Conservation (phyloP, 2,797 vertebrate species). For the Sebastiscus tertius region DNA sequence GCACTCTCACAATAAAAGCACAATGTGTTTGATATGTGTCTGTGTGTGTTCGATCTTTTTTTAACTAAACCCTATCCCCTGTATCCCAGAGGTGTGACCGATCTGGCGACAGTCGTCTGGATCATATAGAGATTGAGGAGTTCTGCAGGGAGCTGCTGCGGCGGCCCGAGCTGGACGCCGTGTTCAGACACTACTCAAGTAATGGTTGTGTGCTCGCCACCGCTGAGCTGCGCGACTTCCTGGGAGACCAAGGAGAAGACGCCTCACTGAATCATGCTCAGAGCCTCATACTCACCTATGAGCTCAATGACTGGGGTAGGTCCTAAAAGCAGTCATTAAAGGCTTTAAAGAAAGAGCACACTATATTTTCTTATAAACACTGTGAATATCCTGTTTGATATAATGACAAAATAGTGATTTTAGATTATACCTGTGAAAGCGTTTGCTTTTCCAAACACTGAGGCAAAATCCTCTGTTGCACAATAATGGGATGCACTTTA, state of each 20-base stretch:
- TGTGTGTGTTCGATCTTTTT: background rate
- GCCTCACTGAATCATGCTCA: slow-evolving; percentile 82
- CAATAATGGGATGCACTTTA: background rate
- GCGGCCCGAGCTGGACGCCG: slow-evolving; percentile 90
- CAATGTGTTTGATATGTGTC: background rate
- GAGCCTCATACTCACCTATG: slow-evolving; percentile 85
- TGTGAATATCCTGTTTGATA: background rate
- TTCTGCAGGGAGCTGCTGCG: slow-evolving; percentile 92
- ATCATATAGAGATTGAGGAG: slow-evolving; percentile 91
- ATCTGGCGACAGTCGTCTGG: slow-evolving; percentile 87
- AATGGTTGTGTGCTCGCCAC: slow-evolving; percentile 89
- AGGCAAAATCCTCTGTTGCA: background rate
- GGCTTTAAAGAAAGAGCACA: background rate
- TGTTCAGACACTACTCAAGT: slow-evolving; percentile 90
- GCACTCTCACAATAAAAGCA: slow-evolving; percentile 42
- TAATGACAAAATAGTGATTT: slow-evolving; percentile 26
- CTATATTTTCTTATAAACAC: slow-evolving; percentile 1
- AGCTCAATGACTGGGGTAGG: slow-evolving; percentile 93
- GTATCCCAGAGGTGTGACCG: slow-evolving; percentile 88
- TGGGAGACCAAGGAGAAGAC: slow-evolving; percentile 92
- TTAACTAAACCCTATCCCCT: background rate
- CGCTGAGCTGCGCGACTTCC: slow-evolving; percentile 91
- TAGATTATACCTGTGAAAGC: background rate
- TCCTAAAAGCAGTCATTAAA: slow-evolving; percentile 24
- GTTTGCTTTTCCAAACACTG: background rate